Evolutionary conservation across 2,888 invertebrate genomes (phyloP).

Genomic region (Dioctria rufipes): DNA sequence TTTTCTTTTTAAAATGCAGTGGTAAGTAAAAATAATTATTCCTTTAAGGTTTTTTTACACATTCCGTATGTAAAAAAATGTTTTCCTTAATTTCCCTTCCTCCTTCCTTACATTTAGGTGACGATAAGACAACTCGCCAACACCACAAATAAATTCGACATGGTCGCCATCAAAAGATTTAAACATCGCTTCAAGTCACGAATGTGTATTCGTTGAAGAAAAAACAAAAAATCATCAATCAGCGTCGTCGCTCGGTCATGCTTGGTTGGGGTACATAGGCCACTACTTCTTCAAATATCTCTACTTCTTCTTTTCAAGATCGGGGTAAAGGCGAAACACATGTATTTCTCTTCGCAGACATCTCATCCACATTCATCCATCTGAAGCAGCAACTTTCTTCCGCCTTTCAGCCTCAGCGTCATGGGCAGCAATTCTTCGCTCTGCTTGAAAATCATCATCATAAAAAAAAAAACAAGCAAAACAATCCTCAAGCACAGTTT

Average conservation of each 20-base stretch:
- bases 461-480: constrained; percentile 1
- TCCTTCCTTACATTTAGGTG: constrained; percentile 45
- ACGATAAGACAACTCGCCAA: constrained; percentile 31
- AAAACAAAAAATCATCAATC: constrained; percentile 9
- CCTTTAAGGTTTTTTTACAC: background rate
- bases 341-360: constrained; percentile 20
- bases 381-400: constrained; percentile 29
- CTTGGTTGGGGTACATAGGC: constrained; percentile 7
- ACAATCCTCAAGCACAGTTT: constrained; percentile 32
- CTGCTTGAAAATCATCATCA: constrained; percentile 39
- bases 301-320: constrained; percentile 40
- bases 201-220: constrained; percentile 22
- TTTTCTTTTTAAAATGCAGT: background rate
- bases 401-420: constrained; percentile 23
- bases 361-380: background rate
- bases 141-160: constrained; percentile 14
- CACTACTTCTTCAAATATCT: constrained; percentile 22
- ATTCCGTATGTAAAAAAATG: background rate
- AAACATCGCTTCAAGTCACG: constrained; percentile 42
- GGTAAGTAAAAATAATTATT: constrained; percentile 38
- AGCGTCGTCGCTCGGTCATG: constrained; percentile 5
- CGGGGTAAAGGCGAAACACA: constrained; percentile 30
- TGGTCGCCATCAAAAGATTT: constrained; percentile 23
- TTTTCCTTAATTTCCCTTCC: constrained; percentile 22
- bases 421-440: constrained; percentile 36